Base-by-base conservation (phyloP, 1,140 invertebrate species). In the Neodiprion pinetum region DNA sequence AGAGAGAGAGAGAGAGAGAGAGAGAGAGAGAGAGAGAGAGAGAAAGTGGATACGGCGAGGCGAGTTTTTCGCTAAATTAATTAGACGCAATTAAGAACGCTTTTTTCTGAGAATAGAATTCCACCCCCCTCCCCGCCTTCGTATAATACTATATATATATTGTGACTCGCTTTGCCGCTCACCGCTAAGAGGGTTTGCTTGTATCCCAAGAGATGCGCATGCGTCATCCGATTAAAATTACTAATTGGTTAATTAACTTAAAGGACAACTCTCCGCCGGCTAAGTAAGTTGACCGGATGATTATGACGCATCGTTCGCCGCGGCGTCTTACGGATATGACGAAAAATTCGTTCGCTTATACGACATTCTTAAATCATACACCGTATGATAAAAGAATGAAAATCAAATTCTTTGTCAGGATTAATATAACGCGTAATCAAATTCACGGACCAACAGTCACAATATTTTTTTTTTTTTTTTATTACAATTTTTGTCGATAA, bases 171-270 rank as follows among this genome's bases (percentile, higher is more conserved):
- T 61, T 61, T 12, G 11, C 11, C 53, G 73, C 78, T 77, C 76
- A 80, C 78, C 81, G 80, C 82, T 89, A 89, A 89, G 88, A 88
- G 88, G 88, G 87, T 89, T 89, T 89, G 85, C 88, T 88, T 89
- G 88, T 89, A 88, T 88, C 87, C 86, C 87, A 72, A 67, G 87
- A 89, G 88, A 89, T 85, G 86, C 86, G 87, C 86, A 88, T 88
- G 87, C 87, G 87, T 89, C 88, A 89, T 89, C 88, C 86, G 88
- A 89, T 89, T 89, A 89, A 89, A 88, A 88, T 89, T 88, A 87
- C 84, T 89, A 88, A 89, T 89, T 89, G 87, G 84, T 84, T 89
- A 88, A 89, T 89, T 88, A 88, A 88, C 85, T 88, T 86, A 84
- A 40, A 85, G 87, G 80, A 81, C 81, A 80, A 61, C 53, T 61